These are phyloP conservation scores for Sorex fumeus DNA, from an alignment of 2,113 vertebrate species.

Conservation along the genomic window DNA sequence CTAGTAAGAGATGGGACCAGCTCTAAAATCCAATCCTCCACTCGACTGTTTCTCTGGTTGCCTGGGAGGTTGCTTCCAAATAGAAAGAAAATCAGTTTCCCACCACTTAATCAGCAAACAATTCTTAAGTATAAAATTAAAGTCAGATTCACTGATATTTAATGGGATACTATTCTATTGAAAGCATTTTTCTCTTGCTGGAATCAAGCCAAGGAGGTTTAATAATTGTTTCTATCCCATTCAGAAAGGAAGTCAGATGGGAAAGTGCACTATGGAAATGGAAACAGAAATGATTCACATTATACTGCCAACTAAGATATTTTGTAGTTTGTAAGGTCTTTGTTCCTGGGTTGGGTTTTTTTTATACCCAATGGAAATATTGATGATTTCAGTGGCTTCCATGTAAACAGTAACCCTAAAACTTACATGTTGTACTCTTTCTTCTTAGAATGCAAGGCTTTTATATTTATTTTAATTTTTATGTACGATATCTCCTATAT, in stretches of 20 bases:
- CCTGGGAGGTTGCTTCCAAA: background rate
- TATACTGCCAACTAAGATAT: background rate
- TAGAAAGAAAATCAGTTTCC: conserved; percentile 47
- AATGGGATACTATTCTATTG: background rate
- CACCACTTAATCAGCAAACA: background rate
- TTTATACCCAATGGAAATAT: conserved; percentile 12
- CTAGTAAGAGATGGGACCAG: background rate
- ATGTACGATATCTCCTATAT: background rate
- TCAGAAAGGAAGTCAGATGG: background rate
- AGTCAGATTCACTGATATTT: conserved; percentile 17
- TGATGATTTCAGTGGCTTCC: background rate
- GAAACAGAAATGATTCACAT: background rate
- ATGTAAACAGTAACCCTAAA: background rate
- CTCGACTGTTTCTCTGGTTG: background rate
- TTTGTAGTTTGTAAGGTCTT: conserved; percentile 45
- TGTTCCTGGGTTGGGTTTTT: conserved; percentile 6
- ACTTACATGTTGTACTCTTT: background rate
- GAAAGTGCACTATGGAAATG: conserved; percentile 9
- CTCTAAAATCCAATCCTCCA: background rate
- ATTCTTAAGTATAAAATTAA: conserved; percentile 48
- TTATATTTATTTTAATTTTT: background rate
- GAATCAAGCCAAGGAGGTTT: background rate
- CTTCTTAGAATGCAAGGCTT: background rate
- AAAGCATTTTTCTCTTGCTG: conserved; percentile 15
- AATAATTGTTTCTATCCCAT: background rate